phyloP scores from a whole-genome alignment of 2,888 invertebrate genomes.

The Oligia fasciuncula region DNA sequence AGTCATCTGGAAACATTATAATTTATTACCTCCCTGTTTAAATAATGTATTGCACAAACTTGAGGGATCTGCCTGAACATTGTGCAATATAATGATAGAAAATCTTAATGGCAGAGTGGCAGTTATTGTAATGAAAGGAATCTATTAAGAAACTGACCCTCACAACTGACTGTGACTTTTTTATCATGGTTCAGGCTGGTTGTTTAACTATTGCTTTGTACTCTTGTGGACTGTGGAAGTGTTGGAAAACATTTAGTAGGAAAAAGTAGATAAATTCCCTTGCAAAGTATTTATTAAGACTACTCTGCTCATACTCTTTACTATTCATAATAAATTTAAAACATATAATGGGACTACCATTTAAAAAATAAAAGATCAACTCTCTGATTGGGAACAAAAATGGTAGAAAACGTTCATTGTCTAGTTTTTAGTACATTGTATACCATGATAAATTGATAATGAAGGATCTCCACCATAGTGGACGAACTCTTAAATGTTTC shows the following conservation, averaged over 20 bases:
- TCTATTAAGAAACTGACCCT: background rate
- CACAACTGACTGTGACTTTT: no score
- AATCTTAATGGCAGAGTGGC: background rate
- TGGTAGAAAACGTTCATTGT: background rate
- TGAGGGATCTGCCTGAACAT: background rate
- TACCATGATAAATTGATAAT: background rate
- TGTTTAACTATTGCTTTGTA: background rate
- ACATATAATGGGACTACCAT: background rate
- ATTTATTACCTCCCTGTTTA: background rate
- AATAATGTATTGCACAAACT: background rate
- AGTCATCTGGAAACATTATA: constrained; percentile 60
- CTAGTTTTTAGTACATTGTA: background rate
- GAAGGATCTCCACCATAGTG: background rate
- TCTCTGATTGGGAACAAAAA: background rate
- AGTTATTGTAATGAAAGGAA: background rate
- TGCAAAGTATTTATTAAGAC: background rate
- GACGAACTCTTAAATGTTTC: constrained; percentile 34
- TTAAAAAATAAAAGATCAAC: background rate
- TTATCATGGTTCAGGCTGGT: background rate
- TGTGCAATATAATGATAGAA: background rate
- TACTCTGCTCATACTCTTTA: no score
- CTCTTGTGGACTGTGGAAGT: background rate
- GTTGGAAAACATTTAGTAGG: background rate
- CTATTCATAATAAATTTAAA: background rate
- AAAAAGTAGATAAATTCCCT: background rate